phyloP scores from a whole-genome alignment of 2,888 invertebrate species.

The Molanna angustata region DNA sequence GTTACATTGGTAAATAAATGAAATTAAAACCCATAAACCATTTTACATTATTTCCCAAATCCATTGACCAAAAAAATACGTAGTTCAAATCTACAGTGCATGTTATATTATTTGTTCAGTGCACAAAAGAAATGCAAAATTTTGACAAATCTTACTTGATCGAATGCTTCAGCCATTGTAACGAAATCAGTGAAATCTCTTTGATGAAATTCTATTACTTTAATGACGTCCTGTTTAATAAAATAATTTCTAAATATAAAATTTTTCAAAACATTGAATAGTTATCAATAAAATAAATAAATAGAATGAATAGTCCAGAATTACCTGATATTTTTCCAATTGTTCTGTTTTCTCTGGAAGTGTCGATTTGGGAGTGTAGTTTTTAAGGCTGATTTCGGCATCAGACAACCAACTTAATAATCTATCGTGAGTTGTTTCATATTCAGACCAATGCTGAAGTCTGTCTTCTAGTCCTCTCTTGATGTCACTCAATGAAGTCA shows the following conservation, averaged over 20 bases:
- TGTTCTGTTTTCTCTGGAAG: conserved; percentile 90
- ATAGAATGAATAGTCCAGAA: conserved; percentile 27
- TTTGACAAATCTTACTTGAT: conserved; percentile 68
- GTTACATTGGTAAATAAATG: no score
- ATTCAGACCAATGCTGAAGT: conserved; percentile 88
- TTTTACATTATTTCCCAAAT: no score
- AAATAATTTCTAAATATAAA: conserved; percentile 34
- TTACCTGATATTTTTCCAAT: conserved; percentile 85
- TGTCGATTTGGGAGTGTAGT: conserved; percentile 77
- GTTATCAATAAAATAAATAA: neutral
- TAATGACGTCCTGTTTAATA: conserved; percentile 70
- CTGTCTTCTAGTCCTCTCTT: conserved; percentile 78
- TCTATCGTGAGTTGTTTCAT: conserved; percentile 80
- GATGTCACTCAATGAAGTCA: conserved; percentile 72
- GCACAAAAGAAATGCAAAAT: conserved; percentile 1
- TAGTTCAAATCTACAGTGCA: neutral
- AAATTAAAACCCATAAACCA: no score
- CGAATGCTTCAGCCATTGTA: conserved; percentile 73
- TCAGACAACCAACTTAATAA: conserved; percentile 82
- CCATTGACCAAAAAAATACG: no score
- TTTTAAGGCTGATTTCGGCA: conserved; percentile 81
- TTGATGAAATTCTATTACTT: conserved; percentile 68
- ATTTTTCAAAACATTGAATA: neutral
- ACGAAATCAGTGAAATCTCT: conserved; percentile 71
- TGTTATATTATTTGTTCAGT: conserved; percentile 11